Conservation (phyloP, 2,113 vertebrate species). For the Scytalopus superciliaris region DNA sequence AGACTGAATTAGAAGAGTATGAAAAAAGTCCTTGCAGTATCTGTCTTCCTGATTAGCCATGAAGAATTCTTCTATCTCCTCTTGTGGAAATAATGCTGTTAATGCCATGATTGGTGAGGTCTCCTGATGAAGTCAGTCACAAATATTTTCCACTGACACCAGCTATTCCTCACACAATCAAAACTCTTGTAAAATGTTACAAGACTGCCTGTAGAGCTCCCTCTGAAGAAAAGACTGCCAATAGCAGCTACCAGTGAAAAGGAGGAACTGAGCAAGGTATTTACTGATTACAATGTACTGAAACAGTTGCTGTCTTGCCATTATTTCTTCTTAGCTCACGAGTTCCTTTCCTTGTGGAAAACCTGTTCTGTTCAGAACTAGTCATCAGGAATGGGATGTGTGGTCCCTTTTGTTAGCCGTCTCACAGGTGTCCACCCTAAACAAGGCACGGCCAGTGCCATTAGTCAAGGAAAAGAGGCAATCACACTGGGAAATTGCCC, state of each 20-base stretch:
- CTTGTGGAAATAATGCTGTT: neutral
- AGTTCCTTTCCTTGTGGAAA: neutral
- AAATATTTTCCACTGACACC: neutral
- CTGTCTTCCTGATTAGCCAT: neutral
- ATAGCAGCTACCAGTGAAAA: neutral
- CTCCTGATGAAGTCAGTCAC: neutral
- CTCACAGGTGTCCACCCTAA: neutral
- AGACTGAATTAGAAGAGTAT: neutral
- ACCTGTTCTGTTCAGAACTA: neutral
- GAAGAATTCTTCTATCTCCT: neutral
- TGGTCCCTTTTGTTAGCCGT: neutral
- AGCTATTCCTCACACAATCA: neutral
- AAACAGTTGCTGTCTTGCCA: neutral
- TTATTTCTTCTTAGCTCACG: neutral
- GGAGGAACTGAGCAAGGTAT: neutral
- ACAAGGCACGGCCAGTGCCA: neutral
- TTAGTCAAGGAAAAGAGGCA: neutral
- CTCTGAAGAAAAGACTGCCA: neutral
- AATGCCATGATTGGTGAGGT: neutral
- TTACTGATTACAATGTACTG: neutral
- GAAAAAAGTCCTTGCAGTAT: neutral
- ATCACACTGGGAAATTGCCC: neutral
- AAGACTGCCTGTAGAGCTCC: neutral
- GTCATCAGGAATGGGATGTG: too few species aligned
- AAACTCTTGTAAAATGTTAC: neutral